Percentiles rank a stretch among this genome's conserved stretches.
Evolutionary conservation across 2,113 vertebrate species (phyloP).

Genomic region (Rhinichthys klamathensis): DNA sequence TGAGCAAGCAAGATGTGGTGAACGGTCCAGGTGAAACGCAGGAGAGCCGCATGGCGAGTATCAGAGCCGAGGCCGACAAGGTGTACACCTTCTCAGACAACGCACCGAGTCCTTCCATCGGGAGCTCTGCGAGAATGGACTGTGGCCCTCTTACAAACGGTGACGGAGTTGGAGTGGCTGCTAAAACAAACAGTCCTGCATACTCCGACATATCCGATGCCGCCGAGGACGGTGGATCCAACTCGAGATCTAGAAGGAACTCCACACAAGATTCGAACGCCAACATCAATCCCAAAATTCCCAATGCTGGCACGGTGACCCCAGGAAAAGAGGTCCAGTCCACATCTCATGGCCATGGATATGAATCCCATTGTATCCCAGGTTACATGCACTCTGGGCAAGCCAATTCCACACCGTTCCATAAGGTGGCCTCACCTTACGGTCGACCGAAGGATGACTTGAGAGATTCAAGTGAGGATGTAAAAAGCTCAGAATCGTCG

Average conservation of each 20-base stretch:
- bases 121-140: slow-evolving; percentile 88
- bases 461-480: slow-evolving; percentile 85
- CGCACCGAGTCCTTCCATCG: slow-evolving; percentile 96
- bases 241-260: slow-evolving; percentile 87
- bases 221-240: slow-evolving; percentile 90
- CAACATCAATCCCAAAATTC: slow-evolving; percentile 80
- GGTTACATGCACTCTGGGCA: slow-evolving; percentile 89
- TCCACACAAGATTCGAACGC: slow-evolving; percentile 85
- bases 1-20: slow-evolving; percentile 88
- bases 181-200: slow-evolving; percentile 96
- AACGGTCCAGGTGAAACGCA: slow-evolving; percentile 89
- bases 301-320: slow-evolving; percentile 72
- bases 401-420: slow-evolving; percentile 76
- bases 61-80: slow-evolving; percentile 97
- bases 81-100: slow-evolving; percentile 99
- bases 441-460: slow-evolving; percentile 85
- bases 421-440: slow-evolving; percentile 77
- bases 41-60: slow-evolving; percentile 97
- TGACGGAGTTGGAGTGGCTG: slow-evolving; percentile 71
- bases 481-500: slow-evolving; percentile 79
- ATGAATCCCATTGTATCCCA: slow-evolving; percentile 94
- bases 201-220: slow-evolving; percentile 98
- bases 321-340: slow-evolving; percentile 88
- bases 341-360: slow-evolving; percentile 91
- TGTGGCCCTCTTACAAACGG: slow-evolving; percentile 83